phyloP scores from a whole-genome alignment of 1,140 invertebrate species.

The Thaumatotibia leucotreta region DNA sequence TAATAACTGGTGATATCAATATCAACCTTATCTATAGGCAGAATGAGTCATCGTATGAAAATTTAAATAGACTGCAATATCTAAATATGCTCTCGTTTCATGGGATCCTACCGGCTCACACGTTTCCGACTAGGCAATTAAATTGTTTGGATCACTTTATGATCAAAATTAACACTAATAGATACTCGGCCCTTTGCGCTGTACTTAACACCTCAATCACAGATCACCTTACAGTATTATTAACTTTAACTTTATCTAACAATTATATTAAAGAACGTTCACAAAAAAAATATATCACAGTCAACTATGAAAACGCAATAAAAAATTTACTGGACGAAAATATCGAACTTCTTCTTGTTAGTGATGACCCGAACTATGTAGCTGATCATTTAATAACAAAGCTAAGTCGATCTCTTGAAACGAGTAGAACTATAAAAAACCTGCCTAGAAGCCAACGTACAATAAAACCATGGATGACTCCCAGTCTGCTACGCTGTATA shows the following conservation, averaged over 20 bases:
- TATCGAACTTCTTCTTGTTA: not conserved
- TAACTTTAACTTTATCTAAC: not conserved
- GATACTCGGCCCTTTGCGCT: not conserved
- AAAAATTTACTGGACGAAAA: not conserved
- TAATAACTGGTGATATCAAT: not conserved
- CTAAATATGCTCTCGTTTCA: conserved; percentile 1
- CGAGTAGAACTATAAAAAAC: not conserved
- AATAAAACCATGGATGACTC: conserved; percentile 4
- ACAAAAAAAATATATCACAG: not conserved
- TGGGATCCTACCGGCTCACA: not conserved
- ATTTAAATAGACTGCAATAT: conserved; percentile 6
- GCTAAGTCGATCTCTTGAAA: not conserved
- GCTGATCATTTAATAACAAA: not conserved
- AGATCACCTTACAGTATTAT: not conserved
- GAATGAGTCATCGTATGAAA: not conserved
- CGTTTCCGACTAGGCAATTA: not conserved
- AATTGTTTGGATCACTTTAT: conserved; percentile 12
- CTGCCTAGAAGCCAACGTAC: not conserved
- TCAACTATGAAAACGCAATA: not conserved
- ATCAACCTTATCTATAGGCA: not conserved
- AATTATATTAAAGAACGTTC: not conserved
- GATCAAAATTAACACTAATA: not conserved
- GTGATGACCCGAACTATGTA: not conserved
- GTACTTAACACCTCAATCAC: conserved; percentile 8
- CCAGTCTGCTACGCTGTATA: not conserved